These are phyloP conservation scores for Phylloscopus whistleri DNA, from an alignment of 2,113 vertebrate species.

Conservation along the genomic window DNA sequence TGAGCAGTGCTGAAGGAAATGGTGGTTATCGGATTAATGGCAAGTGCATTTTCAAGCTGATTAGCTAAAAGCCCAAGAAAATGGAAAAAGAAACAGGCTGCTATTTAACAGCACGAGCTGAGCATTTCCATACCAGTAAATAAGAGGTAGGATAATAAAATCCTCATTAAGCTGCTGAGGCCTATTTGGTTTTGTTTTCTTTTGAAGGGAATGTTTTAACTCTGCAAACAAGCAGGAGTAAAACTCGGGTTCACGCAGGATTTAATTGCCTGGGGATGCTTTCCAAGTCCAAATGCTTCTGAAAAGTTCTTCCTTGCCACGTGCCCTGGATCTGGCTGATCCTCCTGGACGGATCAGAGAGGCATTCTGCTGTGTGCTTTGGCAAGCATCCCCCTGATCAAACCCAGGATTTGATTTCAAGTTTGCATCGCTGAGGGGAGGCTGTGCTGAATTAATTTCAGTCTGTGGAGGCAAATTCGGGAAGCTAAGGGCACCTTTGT, in stretches of 20 bases:
- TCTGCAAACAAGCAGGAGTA: not conserved
- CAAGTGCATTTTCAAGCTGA: constrained; percentile 25
- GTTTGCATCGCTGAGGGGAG: not conserved
- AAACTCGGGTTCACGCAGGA: not conserved
- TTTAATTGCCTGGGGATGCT: not conserved
- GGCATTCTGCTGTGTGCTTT: not conserved
- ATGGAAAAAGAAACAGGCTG: not conserved
- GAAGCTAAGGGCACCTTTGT: not conserved
- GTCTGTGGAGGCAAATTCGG: not conserved
- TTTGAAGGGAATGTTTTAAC: not conserved
- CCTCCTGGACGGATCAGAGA: not conserved
- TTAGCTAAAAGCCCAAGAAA: constrained; percentile 20
- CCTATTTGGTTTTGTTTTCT: constrained; percentile 34
- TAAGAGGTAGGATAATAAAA: constrained; percentile 37
- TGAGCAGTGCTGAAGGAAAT: constrained; percentile 27
- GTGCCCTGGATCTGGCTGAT: not conserved
- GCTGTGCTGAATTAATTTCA: not conserved
- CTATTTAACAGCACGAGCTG: not conserved
- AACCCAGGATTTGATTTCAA: not conserved
- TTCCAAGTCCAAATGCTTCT: not conserved
- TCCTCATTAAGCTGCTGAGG: constrained; percentile 26
- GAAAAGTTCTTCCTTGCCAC: not conserved
- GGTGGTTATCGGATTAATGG: constrained; percentile 43
- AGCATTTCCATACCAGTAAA: constrained; percentile 44
- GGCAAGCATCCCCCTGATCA: not conserved